Base-by-base conservation (phyloP, 2,888 invertebrate genomes). In the Trissoscelio sp. region DNA sequence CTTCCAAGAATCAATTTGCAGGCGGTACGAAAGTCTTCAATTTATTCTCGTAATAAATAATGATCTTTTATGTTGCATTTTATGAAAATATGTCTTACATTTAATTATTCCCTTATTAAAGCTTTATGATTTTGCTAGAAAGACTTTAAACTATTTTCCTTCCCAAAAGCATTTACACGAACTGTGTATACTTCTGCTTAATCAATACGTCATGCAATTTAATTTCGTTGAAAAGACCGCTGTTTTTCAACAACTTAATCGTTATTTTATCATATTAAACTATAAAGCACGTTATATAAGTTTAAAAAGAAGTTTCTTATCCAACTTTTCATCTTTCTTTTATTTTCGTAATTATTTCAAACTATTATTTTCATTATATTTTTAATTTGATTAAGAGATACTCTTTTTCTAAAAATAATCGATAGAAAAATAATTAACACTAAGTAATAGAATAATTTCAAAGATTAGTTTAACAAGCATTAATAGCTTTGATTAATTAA, bases 201-300 rank as follows among this genome's bases (percentile, higher is more conserved):
- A 64, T 74, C 55, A 42, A 66, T 75, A 57, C 7, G 46, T 58
- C 66, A 67, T 75, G 66, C 58, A 66, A 75, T 67, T 51, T 42
- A 51, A 58, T 66, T 66, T 51, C 14, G 14, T 31, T 57, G 18
- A 37, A 66, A 66, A 75, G 16, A 31, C 7, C 34, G 22, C 0
- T n/a, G 14, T 62, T 70, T 62, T 62, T 53, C 70, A 53, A 73
- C 51, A 62, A 28, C 53, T 73, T 73, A 64, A 73, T 73, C 60
- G 73, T 20, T 73, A 55, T 55, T 73, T 73, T 64, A 73, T 73
- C 73, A 73, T 22, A 64, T 64, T 34, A 55, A 73, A 62, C 16
- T 64, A 60, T 55, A 55, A 62, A 42, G 62, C 73, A 55, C 51
- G 55, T 16, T 70, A 70, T 24, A 14, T 57, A 70, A 70, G 44